Evolutionary conservation across 2,113 vertebrate species (phyloP), one percentile per base, ranked within the genome.

Genomic region (Hippocampus zosterae): DNA sequence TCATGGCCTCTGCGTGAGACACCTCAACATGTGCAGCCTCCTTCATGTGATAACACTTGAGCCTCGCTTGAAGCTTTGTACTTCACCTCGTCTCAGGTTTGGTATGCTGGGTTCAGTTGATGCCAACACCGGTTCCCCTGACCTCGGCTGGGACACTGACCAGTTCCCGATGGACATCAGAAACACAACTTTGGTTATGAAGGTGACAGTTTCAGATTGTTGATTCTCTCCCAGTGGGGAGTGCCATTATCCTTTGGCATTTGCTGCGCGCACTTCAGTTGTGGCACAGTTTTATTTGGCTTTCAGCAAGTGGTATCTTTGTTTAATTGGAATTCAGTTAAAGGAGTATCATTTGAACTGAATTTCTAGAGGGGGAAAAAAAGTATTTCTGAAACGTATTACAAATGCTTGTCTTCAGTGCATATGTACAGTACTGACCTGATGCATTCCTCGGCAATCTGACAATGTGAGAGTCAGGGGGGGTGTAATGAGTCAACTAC

Each of bases 161-260:
- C 88, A 91, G 84, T 89, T 88, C 77, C 90, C 87, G 59, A 90
- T 91, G 89, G 90, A 91, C 78, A 86, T 88, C 73, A 86, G 67
- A 73, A 89, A 89, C 76, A 86, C 88, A 67, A 90, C 88, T n/a
- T 12, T 90, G 76, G 85, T 90, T 63, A 91, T 91, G 88, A 91
- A 21, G 50, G 19, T 21, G 46, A 48, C 5, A 19, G 15, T 48
- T 48, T 48, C 16, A 48, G 46, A 48, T 44, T 44, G 5, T 44
- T 44, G 3, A 44, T 44, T 44, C 12, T 44, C 46, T 48, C 46
- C 16, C 46, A 19, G 16, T 48, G 42, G 11, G 42, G 42, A 44
- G 42, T 44, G 12, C 42, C 42, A 44, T 44, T 6, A 18, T 48
- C 5, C 46, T 48, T 18, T 6, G 19, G 21, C 8, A 8, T 52